Conservation (phyloP, 30 jellyfish, hydroid and myxozoan species). For the Pseudorhiza aurosa region DNA sequence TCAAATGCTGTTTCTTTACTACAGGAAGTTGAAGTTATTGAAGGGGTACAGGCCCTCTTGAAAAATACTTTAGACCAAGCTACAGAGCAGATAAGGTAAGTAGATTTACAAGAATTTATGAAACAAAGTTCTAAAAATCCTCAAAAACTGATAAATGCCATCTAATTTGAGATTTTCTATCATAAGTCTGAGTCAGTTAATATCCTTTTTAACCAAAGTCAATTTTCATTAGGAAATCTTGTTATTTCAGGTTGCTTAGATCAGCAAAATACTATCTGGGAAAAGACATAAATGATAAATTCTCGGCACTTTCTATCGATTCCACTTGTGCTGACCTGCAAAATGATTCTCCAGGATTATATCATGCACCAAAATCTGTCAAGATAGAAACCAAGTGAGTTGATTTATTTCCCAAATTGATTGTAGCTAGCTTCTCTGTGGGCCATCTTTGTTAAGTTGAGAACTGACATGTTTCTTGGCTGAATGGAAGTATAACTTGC, state of each 20-base stretch:
- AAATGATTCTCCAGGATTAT: conserved; percentile 70
- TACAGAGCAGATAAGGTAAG: conserved; percentile 94
- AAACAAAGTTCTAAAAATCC: too few species aligned
- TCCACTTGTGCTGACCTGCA: conserved; percentile 72
- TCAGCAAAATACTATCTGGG: conserved; percentile 93
- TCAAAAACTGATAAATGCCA: too few species aligned
- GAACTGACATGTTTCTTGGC: too few species aligned
- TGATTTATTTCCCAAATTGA: too few species aligned
- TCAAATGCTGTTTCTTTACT: too few species aligned
- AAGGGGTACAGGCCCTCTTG: conserved; percentile 88
- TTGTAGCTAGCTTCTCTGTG: too few species aligned
- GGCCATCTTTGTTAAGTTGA: too few species aligned
- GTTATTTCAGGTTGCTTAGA: conserved; percentile 78
- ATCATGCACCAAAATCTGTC: conserved; percentile 82
- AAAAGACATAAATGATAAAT: conserved; percentile 88
- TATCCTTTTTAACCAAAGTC: not conserved
- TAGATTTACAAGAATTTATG: not conserved
- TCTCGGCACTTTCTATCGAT: conserved; percentile 89
- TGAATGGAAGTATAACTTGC: too few species aligned
- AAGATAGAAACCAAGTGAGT: conserved; percentile 91
- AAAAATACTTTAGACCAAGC: conserved; percentile 87
- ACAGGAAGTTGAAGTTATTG: conserved; percentile 95
- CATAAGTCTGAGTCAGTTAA: too few species aligned
- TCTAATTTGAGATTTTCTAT: too few species aligned
- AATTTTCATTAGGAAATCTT: not conserved